A percentile compares a stretch with the other conserved stretches of the same genome.
Evolutionary conservation across 2,888 invertebrate genomes (phyloP).

Genomic region (Drosophila buzzatii): DNA sequence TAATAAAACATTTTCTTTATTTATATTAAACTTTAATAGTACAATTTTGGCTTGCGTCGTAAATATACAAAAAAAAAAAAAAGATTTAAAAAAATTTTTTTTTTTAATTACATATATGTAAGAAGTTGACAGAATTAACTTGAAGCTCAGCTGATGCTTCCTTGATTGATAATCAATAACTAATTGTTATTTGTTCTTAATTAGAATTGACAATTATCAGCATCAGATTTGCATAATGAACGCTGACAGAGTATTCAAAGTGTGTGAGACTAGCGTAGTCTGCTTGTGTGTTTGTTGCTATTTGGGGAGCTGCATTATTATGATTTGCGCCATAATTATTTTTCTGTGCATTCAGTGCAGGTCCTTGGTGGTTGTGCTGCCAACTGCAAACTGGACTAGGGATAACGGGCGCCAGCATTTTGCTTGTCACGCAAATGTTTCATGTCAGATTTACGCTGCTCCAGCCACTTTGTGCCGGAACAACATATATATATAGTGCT

Average conservation of each 20-base stretch:
- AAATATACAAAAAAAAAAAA: too few relatives aligned
- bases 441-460: conserved; percentile 72
- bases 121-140: too few relatives aligned
- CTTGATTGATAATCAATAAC: too few relatives aligned
- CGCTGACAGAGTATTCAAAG: conserved; percentile 26
- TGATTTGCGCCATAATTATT: conserved; percentile 68
- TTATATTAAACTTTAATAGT: too few relatives aligned
- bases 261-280: neutral
- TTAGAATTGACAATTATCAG: neutral
- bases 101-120: too few relatives aligned
- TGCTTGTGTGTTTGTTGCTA: conserved; percentile 7
- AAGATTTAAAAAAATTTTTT: too few relatives aligned
- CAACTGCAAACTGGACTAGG: conserved; percentile 18
- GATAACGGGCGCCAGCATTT: conserved; percentile 50
- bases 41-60: too few relatives aligned
- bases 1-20: too few relatives aligned
- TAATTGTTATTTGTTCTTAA: too few relatives aligned
- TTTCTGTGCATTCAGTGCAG: conserved; percentile 28
- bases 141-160: too few relatives aligned
- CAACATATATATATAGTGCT: conserved; percentile 28
- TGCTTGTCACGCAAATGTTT: conserved; percentile 76
- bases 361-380: conserved; percentile 17
- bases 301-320: conserved; percentile 41
- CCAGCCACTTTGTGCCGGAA: conserved; percentile 62
- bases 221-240: neutral